Conservation (phyloP, 2,113 vertebrate genomes). For the Maccullochella peelii region DNA sequence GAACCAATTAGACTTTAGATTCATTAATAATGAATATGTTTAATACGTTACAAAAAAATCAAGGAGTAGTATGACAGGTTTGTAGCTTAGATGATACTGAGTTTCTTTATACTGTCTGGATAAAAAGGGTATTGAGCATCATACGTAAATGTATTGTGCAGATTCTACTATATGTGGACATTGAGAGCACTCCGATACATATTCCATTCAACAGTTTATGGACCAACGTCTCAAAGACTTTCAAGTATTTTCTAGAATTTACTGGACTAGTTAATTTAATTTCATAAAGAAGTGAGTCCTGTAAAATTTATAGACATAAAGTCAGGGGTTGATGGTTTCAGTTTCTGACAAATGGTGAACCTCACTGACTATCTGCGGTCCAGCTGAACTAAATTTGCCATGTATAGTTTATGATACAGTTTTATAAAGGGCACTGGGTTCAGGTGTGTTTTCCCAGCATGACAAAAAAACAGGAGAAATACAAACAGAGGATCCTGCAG, state of each 20-base stretch:
- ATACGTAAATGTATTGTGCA: neutral
- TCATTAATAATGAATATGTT: neutral
- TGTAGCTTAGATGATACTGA: neutral
- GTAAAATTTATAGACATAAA: slow-evolving; percentile 10
- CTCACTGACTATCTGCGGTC: neutral
- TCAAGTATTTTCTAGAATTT: slow-evolving; percentile 12
- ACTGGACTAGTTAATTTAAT: no score
- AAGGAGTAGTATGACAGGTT: neutral
- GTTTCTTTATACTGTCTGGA: neutral
- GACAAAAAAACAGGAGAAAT: neutral
- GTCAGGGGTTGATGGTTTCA: neutral
- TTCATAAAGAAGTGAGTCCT: neutral
- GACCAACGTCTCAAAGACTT: neutral
- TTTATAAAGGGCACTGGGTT: slow-evolving; percentile 2
- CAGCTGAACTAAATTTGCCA: neutral
- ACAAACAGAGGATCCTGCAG: neutral
- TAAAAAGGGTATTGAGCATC: neutral
- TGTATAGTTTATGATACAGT: slow-evolving; percentile 3
- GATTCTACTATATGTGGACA: neutral
- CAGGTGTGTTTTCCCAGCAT: slow-evolving; percentile 14
- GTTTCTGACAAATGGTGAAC: neutral
- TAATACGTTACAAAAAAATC: neutral
- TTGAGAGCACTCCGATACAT: neutral
- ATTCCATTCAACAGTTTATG: slow-evolving; percentile 20
- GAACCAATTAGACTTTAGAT: neutral